phyloP scores from a whole-genome alignment of 1,140 invertebrate genomes.

The Drosophila sp. region DNA sequence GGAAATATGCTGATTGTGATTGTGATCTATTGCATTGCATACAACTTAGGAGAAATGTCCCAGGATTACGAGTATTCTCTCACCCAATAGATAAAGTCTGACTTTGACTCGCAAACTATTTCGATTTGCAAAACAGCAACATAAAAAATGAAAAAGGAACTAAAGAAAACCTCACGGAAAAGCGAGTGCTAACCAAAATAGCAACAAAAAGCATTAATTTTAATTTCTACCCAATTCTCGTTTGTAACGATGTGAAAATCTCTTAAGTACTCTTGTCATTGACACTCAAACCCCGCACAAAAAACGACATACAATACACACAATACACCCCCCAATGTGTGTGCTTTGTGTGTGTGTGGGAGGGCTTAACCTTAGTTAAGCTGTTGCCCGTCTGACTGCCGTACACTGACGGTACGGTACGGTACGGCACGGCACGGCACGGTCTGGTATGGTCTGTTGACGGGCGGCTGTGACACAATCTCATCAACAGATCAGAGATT shows the following conservation, averaged over 20 bases:
- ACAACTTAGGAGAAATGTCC: neutral
- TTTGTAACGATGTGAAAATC: slow-evolving; percentile 83
- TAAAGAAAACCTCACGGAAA: slow-evolving; percentile 16
- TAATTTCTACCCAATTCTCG: slow-evolving; percentile 82
- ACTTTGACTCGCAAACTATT: slow-evolving; percentile 19
- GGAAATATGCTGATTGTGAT: slow-evolving; percentile 1
- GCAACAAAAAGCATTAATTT: slow-evolving; percentile 75
- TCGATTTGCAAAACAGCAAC: slow-evolving; percentile 6
- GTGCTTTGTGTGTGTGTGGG: slow-evolving; percentile 33
- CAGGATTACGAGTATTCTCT: neutral
- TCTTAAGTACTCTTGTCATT: slow-evolving; percentile 84
- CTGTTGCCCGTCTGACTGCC: slow-evolving; percentile 64
- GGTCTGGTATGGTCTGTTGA: slow-evolving; percentile 42
- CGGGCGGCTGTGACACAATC: slow-evolving; percentile 78
- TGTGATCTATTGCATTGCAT: neutral
- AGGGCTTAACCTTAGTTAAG: slow-evolving; percentile 81
- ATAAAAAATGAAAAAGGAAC: slow-evolving; percentile 21
- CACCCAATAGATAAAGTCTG: neutral
- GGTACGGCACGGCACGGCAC: too few species aligned
- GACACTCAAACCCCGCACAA: slow-evolving; percentile 70
- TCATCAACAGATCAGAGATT: slow-evolving; percentile 83
- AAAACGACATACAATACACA: slow-evolving; percentile 38
- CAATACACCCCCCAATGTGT: slow-evolving; percentile 17
- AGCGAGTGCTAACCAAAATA: slow-evolving; percentile 20
- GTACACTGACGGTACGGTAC: too few species aligned